Base-by-base conservation (phyloP, 2,113 vertebrate species). In the Pomatostomus ruficeps region DNA sequence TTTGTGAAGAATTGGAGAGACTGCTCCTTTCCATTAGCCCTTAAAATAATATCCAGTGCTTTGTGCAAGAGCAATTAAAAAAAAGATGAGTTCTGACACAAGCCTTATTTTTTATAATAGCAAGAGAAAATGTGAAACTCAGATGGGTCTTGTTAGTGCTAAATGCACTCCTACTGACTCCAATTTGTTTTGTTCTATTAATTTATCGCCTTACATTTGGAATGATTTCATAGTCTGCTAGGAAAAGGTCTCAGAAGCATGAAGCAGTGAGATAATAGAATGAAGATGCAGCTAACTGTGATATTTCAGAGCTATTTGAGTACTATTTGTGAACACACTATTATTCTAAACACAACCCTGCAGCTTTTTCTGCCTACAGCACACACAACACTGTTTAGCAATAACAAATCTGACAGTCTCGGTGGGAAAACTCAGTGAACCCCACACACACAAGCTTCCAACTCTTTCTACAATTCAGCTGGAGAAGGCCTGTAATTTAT, bases 181-280 rank as follows among this genome's bases (percentile, higher is more conserved):
- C 63, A 61, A 74, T 93, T 93, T 95, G 74, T 72, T 96, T 95
- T 97, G 85, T 96, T 94, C 68, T 96, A 87, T 86, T 96, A 96
- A 93, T 94, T 96, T 92, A 94, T 94, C 75, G 61, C 91, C 65
- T 94, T 74, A 78, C 73, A 91, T 89, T 89, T 46, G n/a, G 66
- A 94, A 94, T 72, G 26, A 93, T 93, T 96, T 95, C 84, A 79
- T 87, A 96, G 85, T 81, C 88, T 92, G 45, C 54, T 81, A 94
- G 92, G 93, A 81, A 43, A 86, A 92, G 57, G 92, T 91, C 96
- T 94, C 93, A 93, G 88, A 94, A 94, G 86, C 45, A 87, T 84
- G 95, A 90, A 95, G 85, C 65, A 65, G 74, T 65, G 84, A 89
- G 79, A 87, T 81, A 96, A 89, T 4, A 89, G 79, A 87, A 95